These are phyloP conservation scores for Zeus faber DNA, from an alignment of 2,113 vertebrate genomes.

Conservation along the genomic window DNA sequence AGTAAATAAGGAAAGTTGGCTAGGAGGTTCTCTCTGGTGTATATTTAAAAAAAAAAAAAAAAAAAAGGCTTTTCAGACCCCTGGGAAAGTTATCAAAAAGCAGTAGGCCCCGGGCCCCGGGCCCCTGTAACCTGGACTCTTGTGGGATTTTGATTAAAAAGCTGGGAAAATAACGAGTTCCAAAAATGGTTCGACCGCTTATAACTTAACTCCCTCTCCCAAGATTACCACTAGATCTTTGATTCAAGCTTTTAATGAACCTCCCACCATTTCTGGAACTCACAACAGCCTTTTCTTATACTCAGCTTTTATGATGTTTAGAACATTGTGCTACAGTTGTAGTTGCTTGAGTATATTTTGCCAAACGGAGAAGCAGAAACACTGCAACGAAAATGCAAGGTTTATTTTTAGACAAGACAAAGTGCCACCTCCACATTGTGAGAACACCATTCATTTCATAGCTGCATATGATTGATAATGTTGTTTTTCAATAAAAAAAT, in stretches of 20 bases:
- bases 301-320: too few relatives aligned
- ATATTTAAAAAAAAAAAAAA: too few relatives aligned
- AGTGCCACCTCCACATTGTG: background rate
- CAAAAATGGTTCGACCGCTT: constrained; percentile 30
- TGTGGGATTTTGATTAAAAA: constrained; percentile 36
- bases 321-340: too few relatives aligned
- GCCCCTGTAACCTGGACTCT: constrained; percentile 50
- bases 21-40: too few relatives aligned
- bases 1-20: constrained; percentile 10
- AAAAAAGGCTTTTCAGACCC: constrained; percentile 14
- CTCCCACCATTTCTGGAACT: too few relatives aligned
- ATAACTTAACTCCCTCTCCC: constrained; percentile 24
- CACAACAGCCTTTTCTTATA: too few relatives aligned
- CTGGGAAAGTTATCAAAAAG: constrained; percentile 28
- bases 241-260: background rate
- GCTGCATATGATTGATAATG: constrained; percentile 12
- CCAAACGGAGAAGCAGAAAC: too few relatives aligned
- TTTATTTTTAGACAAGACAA: constrained; percentile 39
- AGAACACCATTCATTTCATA: constrained; percentile 8
- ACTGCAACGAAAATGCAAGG: constrained; percentile 18
- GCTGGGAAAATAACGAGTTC: constrained; percentile 55
- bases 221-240: constrained; percentile 31
- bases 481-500: background rate
- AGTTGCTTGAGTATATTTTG: too few relatives aligned
- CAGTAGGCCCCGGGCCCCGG: constrained; percentile 17